Conservation (phyloP, 2,113 vertebrate genomes). For the Cyanoderma ruficeps region DNA sequence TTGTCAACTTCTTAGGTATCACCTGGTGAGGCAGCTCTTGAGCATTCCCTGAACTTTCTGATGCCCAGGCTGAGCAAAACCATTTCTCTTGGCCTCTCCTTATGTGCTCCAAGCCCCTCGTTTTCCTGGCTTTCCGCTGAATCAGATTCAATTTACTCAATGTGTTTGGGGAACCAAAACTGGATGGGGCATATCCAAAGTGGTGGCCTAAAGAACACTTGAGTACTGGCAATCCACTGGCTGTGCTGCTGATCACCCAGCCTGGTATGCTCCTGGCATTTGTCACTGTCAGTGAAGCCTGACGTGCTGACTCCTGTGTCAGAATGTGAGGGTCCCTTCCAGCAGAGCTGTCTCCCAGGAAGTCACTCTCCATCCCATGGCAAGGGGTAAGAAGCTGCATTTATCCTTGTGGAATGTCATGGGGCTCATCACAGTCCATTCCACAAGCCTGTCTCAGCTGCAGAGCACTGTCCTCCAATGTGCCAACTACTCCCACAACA, state of each 20-base stretch:
- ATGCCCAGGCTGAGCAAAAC: background rate
- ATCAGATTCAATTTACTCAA: background rate
- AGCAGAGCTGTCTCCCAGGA: background rate
- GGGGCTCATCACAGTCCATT: fast-evolving
- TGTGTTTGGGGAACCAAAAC: background rate
- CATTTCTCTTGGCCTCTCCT: background rate
- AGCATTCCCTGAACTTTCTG: background rate
- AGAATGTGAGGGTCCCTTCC: background rate
- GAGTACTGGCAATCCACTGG: background rate
- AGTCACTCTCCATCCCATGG: background rate
- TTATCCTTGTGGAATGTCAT: background rate
- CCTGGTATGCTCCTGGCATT: background rate
- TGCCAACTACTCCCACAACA: fast-evolving
- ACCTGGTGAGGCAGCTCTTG: background rate
- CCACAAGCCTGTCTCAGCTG: background rate
- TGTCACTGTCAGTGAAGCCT: background rate
- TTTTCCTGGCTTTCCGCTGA: background rate
- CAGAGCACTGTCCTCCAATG: background rate
- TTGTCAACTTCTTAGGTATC: background rate
- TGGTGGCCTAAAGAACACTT: background rate
- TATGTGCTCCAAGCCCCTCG: background rate
- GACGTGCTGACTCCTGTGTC: background rate
- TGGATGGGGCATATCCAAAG: background rate
- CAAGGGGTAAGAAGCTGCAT: fast-evolving
- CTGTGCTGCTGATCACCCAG: background rate